These are phyloP conservation scores for Bubo scandiacus DNA, from an alignment of 2,113 vertebrate species.

Conservation along the genomic window DNA sequence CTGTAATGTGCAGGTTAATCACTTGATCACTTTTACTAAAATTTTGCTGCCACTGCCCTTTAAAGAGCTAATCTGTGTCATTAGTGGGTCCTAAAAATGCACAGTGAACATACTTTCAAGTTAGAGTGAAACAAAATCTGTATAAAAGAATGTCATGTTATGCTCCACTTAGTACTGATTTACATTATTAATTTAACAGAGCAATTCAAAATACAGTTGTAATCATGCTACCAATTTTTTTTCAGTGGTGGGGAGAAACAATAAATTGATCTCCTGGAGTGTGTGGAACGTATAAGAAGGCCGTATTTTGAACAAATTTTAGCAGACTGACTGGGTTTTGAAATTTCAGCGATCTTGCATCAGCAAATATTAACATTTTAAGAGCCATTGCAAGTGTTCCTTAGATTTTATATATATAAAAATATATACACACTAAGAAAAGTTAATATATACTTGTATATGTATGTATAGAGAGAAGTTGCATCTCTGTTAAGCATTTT, in stretches of 20 bases:
- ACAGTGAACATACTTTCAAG: neutral
- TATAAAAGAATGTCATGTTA: neutral
- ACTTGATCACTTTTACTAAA: neutral
- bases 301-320: neutral
- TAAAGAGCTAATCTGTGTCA: neutral
- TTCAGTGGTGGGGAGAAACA: neutral
- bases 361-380: neutral
- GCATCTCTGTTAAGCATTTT: neutral
- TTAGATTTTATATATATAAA: neutral
- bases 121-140: neutral
- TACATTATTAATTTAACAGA: neutral
- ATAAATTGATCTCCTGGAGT: neutral
- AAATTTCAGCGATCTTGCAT: neutral
- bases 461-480: neutral
- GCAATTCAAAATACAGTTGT: neutral
- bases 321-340: neutral
- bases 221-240: neutral
- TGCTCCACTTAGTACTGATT: neutral
- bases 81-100: neutral
- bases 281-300: neutral
- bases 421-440: neutral
- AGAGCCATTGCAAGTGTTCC: neutral
- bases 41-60: constrained; percentile 4
- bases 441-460: neutral
- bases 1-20: neutral